Percentiles rank a stretch among this genome's conserved stretches.
phyloP scores from a whole-genome alignment of 2,797 vertebrate species.

The Lacerta viridis region DNA sequence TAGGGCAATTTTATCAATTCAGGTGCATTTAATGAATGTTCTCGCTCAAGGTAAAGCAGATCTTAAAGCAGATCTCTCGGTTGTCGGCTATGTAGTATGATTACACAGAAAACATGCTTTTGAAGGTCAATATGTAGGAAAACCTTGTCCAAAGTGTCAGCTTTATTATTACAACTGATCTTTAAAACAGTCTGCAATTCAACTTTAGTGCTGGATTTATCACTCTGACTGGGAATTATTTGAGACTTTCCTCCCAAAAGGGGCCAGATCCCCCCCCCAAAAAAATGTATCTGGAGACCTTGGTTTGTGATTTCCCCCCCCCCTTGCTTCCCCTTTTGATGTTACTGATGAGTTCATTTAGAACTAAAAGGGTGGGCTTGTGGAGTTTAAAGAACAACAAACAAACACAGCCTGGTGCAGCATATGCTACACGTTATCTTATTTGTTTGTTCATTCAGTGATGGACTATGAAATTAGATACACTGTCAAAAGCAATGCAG shows the following conservation, averaged over 20 bases:
- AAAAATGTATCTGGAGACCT: background rate
- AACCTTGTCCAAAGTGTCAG: conserved; percentile 61
- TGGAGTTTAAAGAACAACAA: background rate
- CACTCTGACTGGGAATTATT: conserved; percentile 28
- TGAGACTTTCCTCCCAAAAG: conserved; percentile 30
- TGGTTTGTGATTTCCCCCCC: background rate
- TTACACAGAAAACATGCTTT: background rate
- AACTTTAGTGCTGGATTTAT: conserved; percentile 45
- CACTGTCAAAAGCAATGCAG: background rate
- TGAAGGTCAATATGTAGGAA: conserved; percentile 33
- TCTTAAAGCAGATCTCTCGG: conserved; percentile 1
- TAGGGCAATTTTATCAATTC: conserved; percentile 9
- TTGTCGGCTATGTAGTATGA: conserved; percentile 41
- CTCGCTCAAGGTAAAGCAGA: background rate
- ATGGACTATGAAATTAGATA: background rate
- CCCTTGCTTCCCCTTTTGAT: conserved; percentile 14
- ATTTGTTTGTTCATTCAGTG: conserved; percentile 31
- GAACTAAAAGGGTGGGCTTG: conserved; percentile 36
- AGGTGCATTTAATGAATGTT: conserved; percentile 49
- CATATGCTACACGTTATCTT: background rate
- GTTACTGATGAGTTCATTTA: background rate
- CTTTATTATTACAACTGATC: conserved; percentile 37
- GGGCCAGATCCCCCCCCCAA: background rate
- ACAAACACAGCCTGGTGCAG: background rate
- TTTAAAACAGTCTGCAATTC: conserved; percentile 55